Conservation (phyloP, 1,140 invertebrate species). For the Platorchestia sp. region DNA sequence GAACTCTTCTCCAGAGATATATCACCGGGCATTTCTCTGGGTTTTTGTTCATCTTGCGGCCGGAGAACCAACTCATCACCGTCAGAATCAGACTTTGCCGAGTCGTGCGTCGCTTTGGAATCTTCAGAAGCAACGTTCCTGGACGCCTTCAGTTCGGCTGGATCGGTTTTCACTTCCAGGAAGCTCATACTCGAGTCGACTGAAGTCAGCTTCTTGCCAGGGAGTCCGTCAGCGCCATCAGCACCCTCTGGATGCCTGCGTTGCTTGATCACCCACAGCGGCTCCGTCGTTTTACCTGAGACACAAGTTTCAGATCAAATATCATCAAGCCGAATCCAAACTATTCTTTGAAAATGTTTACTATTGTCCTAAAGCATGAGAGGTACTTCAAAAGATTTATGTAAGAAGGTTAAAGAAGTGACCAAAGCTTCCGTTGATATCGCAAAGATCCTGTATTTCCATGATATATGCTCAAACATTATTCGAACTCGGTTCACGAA, state of each 20-base stretch:
- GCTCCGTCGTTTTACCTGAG: conserved; percentile 22
- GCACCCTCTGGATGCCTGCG: background rate
- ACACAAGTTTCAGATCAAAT: background rate
- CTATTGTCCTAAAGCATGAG: background rate
- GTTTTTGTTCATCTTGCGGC: background rate
- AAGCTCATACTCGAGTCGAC: background rate
- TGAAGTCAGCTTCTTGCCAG: background rate
- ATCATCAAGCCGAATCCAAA: background rate
- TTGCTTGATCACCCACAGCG: background rate
- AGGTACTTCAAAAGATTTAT: background rate
- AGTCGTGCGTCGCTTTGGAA: background rate
- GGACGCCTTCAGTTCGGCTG: background rate
- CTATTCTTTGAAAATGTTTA: background rate
- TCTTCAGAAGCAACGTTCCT: background rate
- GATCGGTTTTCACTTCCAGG: conserved; percentile 15
- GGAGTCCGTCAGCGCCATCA: background rate
- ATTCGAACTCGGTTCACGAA: too few species aligned
- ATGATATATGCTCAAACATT: background rate
- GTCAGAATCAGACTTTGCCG: background rate
- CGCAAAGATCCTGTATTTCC: background rate
- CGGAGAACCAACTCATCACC: background rate
- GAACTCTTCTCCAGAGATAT: background rate
- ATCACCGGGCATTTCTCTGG: background rate
- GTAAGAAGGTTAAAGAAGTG: background rate
- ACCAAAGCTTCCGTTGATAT: background rate